Evolutionary conservation across 53 echinoderm and acorn worm species (phyloP), one percentile per base, ranked within the genome.

Genomic region (Astropecten irregularis): DNA sequence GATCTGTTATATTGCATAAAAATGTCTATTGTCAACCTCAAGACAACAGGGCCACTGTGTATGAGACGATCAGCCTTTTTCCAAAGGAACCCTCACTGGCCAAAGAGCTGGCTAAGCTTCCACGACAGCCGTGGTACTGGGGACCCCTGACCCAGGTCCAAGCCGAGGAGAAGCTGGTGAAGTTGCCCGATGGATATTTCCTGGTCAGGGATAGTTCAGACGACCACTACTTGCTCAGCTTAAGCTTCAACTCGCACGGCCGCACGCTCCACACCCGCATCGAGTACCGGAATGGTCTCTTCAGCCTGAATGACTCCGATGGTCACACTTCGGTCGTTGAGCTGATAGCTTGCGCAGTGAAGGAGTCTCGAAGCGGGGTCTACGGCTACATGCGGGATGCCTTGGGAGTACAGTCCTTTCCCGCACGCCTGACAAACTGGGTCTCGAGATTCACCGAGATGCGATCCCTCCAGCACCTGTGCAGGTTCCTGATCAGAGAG

Each of bases 81-180:
- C 59, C 62, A 4, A 42, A 60, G 10, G 71, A 63, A 20, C 37
- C 53, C 15, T 88, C 89, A 38, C 66, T 96, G 25, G 89, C 91
- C 4, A 79, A 89, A 4, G 93, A 96, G 52, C 60, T 96, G 29
- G 44, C 84, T 30, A 96, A 93, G 67, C 69, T 96, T 20, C 93
- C 93, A 9, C 91, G 89, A 9, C 93, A 93, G 67, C 91, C 96
- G 16, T 96, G 96, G 96, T 96, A 96, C 86, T 96, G 96, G 96
- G 96, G 96, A 10, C 96, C 96, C 20, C 77, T 96, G 32, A 87
- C 87, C 20, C 96, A 93, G 63, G 91, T 85, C 44, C 89, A 93
- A 70, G 96, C 96, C 10, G 96, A 96, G 47, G 91, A 59, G 4
- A 96, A 96, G 86, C 67, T 96, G 30, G 61, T 49, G 16, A 82